Base-by-base conservation (phyloP, 2,113 vertebrate genomes). In the Neopipo cinnamomea region DNA sequence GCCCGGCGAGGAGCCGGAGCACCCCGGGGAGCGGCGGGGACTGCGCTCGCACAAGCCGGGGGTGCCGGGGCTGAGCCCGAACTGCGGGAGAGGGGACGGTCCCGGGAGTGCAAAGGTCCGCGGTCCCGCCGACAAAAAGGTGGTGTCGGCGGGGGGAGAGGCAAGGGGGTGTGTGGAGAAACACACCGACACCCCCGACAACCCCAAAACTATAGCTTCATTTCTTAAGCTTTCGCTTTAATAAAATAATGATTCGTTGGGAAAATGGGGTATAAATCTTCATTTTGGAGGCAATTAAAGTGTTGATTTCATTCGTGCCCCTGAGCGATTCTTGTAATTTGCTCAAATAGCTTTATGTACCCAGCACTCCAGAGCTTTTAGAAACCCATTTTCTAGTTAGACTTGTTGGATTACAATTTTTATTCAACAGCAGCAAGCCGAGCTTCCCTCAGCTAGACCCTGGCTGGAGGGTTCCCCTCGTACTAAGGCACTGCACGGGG, bases 221-320 rank as follows among this genome's bases (percentile, higher is more conserved):
- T 80, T 94, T 93, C 93, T 97, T 96, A 95, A 94, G 97, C 95
- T 97, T 96, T 95, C 96, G 52, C 97, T 98, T 98, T 97, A 98
- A 98, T 97, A 98, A 98, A 98, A 98, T 98, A 98, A 98, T 98
- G 97, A 97, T 98, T 98, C 97, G 96, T 98, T 97, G 97, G 97
- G 98, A 97, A 99, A 99, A 99, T 98, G 98, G 98, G 98, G 98
- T 98, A 99, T 98, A 98, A 98, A 98, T 99, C 98, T 99, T 99
- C 98, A 99, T 99, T 98, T 99, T 98, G 98, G 98, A 99, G 98
- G 98, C 99, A 99, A 99, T 99, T 99, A 99, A 99, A 99, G 98
- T 98, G 98, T 98, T 97, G 98, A 98, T 99, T 98, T 98, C 98
- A 98, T 99, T 98, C 97, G 96, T 98, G 98, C 98, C 99, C 98